Evolutionary conservation across 2,797 vertebrate species (phyloP).

Genomic region (Siniperca scherzeri): DNA sequence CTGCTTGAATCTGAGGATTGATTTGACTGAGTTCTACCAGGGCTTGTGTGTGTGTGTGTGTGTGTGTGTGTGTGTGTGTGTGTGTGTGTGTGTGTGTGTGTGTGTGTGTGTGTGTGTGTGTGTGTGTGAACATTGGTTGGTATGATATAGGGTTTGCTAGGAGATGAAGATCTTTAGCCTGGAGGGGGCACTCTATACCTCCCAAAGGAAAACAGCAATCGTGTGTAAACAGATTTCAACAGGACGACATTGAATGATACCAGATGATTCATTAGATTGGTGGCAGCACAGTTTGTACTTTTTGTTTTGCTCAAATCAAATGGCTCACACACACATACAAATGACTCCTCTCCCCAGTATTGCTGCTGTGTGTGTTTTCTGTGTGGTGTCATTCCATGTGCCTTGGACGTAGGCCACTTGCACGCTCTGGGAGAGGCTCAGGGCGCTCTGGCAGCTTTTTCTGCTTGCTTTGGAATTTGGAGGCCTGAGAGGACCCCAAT

Average conservation of each 20-base stretch:
- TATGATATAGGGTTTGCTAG: constrained; percentile 32
- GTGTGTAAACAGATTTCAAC: constrained; percentile 59
- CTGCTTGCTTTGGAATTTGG: constrained; percentile 86
- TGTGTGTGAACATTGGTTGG: constrained; percentile 12
- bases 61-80: constrained; percentile 24
- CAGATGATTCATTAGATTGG: constrained; percentile 49
- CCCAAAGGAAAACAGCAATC: constrained; percentile 52
- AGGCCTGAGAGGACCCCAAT: constrained; percentile 83
- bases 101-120: constrained; percentile 20
- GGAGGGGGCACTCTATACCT: constrained; percentile 65
- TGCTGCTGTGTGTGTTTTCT: constrained; percentile 46
- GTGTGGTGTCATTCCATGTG: constrained; percentile 62
- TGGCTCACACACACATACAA: constrained; percentile 6
- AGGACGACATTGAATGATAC: constrained; percentile 40
- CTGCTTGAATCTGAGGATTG: constrained; percentile 64
- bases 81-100: constrained; percentile 28
- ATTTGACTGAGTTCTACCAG: constrained; percentile 50
- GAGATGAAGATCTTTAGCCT: constrained; percentile 70
- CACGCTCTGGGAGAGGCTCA: constrained; percentile 75
- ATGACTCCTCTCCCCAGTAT: constrained; percentile 11
- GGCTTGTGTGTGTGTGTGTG: constrained; percentile 21
- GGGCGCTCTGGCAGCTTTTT: constrained; percentile 80
- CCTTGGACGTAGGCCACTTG: constrained; percentile 77
- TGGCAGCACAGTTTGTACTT: constrained; percentile 60
- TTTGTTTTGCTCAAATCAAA: constrained; percentile 55